phyloP scores from a whole-genome alignment of 2,888 invertebrate genomes.

The Ectemnius lituratus region DNA sequence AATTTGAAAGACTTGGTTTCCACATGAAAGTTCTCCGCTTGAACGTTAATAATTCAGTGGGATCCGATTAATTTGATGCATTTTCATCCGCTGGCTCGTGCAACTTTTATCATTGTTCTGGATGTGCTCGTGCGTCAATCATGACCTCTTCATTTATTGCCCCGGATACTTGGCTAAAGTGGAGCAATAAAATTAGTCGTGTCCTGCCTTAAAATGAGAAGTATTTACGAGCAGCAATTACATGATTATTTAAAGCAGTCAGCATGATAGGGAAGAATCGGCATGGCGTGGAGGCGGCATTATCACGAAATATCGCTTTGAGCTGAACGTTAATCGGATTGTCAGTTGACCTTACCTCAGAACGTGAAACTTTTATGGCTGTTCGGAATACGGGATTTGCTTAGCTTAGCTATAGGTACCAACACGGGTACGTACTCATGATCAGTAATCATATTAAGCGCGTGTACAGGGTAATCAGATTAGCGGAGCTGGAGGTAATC shows the following conservation, averaged over 20 bases:
- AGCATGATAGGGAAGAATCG: background rate
- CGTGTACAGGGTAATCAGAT: slow-evolving; percentile 78
- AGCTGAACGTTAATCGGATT: slow-evolving; percentile 65
- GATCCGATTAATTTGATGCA: background rate
- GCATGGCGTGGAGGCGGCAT: slow-evolving; percentile 16
- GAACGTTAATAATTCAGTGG: slow-evolving; percentile 2
- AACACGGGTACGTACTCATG: slow-evolving; percentile 75
- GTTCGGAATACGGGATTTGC: slow-evolving; percentile 70
- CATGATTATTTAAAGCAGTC: background rate
- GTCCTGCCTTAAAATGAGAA: too few species aligned
- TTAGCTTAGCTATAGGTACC: slow-evolving; percentile 71
- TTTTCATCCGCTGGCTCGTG: background rate
- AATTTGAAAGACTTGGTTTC: too few species aligned
- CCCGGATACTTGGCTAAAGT: too few species aligned
- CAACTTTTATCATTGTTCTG: background rate
- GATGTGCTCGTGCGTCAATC: too few species aligned
- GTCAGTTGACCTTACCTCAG: slow-evolving; percentile 68
- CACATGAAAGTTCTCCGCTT: too few species aligned
- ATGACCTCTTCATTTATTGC: too few species aligned
- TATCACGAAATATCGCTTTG: slow-evolving; percentile 53
- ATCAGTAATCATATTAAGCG: slow-evolving; percentile 78
- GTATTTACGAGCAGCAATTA: too few species aligned
- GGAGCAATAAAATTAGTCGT: too few species aligned
- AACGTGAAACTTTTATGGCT: slow-evolving; percentile 73
- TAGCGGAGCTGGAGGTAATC: slow-evolving; percentile 77